phyloP scores from a whole-genome alignment of 2,113 vertebrate species.

The Podarcis raffonei region DNA sequence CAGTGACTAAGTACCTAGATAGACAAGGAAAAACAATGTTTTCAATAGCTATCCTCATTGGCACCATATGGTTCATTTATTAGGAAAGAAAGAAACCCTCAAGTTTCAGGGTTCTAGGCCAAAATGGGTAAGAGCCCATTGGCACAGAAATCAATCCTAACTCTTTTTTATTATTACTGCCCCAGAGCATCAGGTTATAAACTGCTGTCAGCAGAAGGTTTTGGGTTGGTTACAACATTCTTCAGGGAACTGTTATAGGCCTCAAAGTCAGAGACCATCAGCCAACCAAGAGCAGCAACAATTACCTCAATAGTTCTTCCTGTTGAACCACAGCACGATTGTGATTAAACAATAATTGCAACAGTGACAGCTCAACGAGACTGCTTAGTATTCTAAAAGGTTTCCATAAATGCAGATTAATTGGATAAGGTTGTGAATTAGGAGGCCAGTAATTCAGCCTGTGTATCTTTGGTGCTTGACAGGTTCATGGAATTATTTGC shows the following conservation, averaged over 20 bases:
- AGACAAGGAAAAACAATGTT: neutral
- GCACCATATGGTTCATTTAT: constrained; percentile 26
- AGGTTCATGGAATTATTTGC: neutral
- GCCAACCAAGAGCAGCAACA: constrained; percentile 42
- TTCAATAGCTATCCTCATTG: constrained; percentile 18
- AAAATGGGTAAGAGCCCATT: constrained; percentile 23
- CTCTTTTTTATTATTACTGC: neutral
- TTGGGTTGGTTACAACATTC: constrained; percentile 13
- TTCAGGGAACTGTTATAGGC: constrained; percentile 9
- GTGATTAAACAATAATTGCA: neutral
- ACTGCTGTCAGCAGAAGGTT: constrained; percentile 1
- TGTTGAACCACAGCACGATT: neutral
- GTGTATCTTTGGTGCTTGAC: too few species aligned
- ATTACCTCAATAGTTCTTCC: constrained; percentile 26
- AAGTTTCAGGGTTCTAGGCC: neutral
- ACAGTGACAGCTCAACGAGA: neutral
- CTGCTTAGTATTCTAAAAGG: neutral
- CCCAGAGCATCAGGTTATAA: constrained; percentile 43
- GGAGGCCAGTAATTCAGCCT: neutral
- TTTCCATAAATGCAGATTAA: constrained; percentile 6
- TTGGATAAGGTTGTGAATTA: neutral
- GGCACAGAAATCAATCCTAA: neutral
- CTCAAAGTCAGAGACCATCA: constrained; percentile 12
- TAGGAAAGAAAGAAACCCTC: neutral
- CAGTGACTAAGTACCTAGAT: constrained; percentile 22